Conservation (phyloP, 35 echinoderm and acorn worm genomes). For the Ophiothrix spiculata region DNA sequence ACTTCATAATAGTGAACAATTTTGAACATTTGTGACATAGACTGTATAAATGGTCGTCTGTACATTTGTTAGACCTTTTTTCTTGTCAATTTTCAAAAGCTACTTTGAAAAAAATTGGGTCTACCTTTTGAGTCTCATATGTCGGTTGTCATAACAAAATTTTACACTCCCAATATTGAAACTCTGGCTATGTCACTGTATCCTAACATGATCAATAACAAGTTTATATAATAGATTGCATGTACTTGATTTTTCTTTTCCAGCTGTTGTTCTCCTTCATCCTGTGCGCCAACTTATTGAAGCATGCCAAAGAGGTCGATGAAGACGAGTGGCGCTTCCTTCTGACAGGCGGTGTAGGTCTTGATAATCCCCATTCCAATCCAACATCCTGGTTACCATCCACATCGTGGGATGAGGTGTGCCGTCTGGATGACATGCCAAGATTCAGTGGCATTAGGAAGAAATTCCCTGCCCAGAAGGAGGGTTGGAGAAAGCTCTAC, state of each 20-base stretch:
- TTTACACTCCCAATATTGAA: no score
- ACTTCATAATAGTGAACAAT: no score
- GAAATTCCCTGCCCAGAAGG: conserved; percentile 97
- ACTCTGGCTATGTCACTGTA: no score
- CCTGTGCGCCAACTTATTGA: conserved; percentile 84
- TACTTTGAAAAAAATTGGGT: no score
- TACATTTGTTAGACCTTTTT: background rate
- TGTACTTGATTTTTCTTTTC: conserved; percentile 2
- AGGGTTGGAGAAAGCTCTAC: conserved; percentile 93
- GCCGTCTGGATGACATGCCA: conserved; percentile 82
- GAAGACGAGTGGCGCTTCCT: conserved; percentile 98
- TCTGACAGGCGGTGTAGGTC: conserved; percentile 80
- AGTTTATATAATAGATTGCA: no score
- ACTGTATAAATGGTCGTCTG: background rate
- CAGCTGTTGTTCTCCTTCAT: conserved; percentile 97
- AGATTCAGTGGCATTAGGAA: conserved; percentile 82
- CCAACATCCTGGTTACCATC: conserved; percentile 89
- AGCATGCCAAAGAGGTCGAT: conserved; percentile 80
- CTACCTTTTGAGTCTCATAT: no score
- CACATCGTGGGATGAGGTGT: conserved; percentile 92
- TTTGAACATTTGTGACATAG: no score
- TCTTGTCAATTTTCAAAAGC: no score
- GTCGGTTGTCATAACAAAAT: no score
- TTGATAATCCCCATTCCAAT: conserved; percentile 98
- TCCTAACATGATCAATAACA: no score